A percentile compares a stretch with the other conserved stretches of the same genome.
Conservation (phyloP, 2,113 vertebrate genomes). For the Piliocolobus tephrosceles region DNA sequence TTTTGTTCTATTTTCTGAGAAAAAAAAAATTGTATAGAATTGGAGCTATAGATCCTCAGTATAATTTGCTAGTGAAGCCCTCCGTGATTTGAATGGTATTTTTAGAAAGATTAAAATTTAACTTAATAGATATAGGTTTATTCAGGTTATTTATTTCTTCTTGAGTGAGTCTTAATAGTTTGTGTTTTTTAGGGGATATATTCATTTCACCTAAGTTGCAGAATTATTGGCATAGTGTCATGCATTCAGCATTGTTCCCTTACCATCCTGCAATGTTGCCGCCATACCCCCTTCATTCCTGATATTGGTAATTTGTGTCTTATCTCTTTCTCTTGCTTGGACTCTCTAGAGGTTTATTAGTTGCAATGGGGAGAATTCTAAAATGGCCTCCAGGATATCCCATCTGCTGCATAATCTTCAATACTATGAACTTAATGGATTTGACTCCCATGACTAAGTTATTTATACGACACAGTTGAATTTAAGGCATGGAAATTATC, state of each 20-base stretch:
- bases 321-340: background rate
- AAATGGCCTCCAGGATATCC: background rate
- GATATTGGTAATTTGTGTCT: background rate
- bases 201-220: background rate
- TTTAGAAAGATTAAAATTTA: background rate
- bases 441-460: background rate
- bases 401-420: background rate
- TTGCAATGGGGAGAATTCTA: background rate
- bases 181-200: background rate
- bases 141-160: background rate
- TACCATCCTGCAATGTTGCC: too few species aligned
- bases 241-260: background rate
- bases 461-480: background rate
- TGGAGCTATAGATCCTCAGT: background rate
- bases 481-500: background rate
- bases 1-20: background rate
- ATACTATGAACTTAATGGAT: background rate
- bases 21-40: background rate
- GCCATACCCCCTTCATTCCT: background rate
- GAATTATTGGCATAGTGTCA: too few species aligned
- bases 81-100: background rate
- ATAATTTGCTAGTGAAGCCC: background rate
- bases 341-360: background rate
- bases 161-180: background rate
- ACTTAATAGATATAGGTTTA: background rate